These are phyloP conservation scores for Oceanodroma leucorhoa DNA, from an alignment of 2,797 vertebrate species.

Conservation along the genomic window DNA sequence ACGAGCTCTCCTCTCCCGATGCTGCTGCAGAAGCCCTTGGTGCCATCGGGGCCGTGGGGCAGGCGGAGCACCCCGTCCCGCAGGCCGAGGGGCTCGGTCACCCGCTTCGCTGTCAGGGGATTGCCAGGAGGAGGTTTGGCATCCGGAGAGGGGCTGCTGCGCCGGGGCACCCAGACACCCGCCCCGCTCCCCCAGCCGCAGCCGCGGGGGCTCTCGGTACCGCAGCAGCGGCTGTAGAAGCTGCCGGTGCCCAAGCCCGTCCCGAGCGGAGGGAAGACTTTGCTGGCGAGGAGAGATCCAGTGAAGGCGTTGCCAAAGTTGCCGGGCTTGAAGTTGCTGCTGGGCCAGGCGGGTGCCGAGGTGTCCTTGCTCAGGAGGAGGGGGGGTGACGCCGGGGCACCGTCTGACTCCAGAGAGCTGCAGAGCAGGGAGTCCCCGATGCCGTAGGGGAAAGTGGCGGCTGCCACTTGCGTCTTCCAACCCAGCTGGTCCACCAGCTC, in stretches of 20 bases:
- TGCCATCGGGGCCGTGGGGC: constrained; percentile 53
- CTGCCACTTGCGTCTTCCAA: not conserved
- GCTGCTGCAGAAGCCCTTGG: constrained; percentile 68
- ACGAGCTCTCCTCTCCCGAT: constrained; percentile 54
- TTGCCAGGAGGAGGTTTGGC: not conserved
- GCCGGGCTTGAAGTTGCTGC: not conserved
- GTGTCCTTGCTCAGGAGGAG: not conserved
- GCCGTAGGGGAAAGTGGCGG: not conserved
- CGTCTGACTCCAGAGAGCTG: not conserved
- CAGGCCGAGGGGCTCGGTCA: not conserved
- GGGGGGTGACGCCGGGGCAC: not conserved
- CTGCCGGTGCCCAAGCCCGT: not conserved
- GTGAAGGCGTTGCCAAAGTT: not conserved
- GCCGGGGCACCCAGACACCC: not conserved
- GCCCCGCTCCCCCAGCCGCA: not conserved
- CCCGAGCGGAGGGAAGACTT: not conserved
- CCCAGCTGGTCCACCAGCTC: not conserved
- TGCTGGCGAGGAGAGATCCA: not conserved
- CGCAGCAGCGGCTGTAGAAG: not conserved
- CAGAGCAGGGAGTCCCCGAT: constrained; percentile 38
- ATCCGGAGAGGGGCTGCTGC: not conserved
- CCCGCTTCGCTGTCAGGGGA: not conserved
- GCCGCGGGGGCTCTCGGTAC: not conserved
- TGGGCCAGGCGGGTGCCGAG: not conserved
- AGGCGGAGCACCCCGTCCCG: constrained; percentile 35